phyloP scores from a whole-genome alignment of 30 jellyfish, hydroid and myxozoan genomes.

The Cassiopea andromeda region DNA sequence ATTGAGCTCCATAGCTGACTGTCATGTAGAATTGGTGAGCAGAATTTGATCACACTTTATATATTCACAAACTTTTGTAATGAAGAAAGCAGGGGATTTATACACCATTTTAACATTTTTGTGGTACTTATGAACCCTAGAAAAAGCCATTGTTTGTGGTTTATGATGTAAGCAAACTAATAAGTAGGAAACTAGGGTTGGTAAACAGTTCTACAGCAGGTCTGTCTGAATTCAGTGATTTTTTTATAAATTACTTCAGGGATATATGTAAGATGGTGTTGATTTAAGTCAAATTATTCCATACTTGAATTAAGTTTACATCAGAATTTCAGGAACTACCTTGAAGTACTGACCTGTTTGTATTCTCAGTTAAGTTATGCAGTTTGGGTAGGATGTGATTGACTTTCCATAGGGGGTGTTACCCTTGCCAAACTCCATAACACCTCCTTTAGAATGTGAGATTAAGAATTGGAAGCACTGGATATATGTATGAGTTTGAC shows the following conservation, averaged over 20 bases:
- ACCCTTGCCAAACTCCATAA: too few species aligned
- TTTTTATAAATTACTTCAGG: not conserved
- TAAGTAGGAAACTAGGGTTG: not conserved
- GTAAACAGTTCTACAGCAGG: conserved; percentile 50
- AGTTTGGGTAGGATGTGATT: not conserved
- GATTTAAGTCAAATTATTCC: not conserved
- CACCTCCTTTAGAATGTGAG: too few species aligned
- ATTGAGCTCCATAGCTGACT: not conserved
- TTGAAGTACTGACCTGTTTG: not conserved
- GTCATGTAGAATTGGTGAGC: conserved; percentile 49
- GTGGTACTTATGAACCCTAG: conserved; percentile 20
- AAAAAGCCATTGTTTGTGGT: not conserved
- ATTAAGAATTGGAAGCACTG: too few species aligned
- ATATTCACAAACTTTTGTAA: conserved; percentile 31
- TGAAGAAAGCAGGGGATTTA: conserved; percentile 55
- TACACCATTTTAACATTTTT: conserved; percentile 34
- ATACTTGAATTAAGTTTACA: not conserved
- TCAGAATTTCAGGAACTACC: not conserved
- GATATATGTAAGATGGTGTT: not conserved
- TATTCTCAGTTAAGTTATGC: not conserved
- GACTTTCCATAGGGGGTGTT: too few species aligned
- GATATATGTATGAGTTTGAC: too few species aligned
- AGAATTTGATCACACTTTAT: conserved; percentile 38
- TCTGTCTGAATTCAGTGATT: conserved; percentile 45
- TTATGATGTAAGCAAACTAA: not conserved